Base-by-base conservation (phyloP, 2,113 vertebrate species). In the Dasyornis broadbenti region DNA sequence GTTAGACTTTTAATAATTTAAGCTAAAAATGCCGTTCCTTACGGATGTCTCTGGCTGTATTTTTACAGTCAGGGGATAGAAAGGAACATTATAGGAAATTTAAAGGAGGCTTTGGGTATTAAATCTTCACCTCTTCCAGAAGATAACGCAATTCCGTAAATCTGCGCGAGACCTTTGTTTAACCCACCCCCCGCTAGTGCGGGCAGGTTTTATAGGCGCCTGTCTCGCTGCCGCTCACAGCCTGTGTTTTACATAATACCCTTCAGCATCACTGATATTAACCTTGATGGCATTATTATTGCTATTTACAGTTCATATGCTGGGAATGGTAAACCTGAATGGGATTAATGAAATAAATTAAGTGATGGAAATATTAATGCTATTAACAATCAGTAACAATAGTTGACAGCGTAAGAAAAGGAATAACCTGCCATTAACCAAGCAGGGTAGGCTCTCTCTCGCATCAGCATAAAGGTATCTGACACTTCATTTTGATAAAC, bases 261-360 rank as follows among this genome's bases (percentile, higher is more conserved):
- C 95, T 96, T 96, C 94, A 96, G 96, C 86, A 93, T 92, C 91
- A 37, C 75, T 87, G 97, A 96, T 94, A 95, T 90, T 94, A 96
- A 94, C 96, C 94, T 96, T 40, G 68, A 95, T 97, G 95, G 92
- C 92, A 94, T 96, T 96, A 91, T 96, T 97, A 96, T 92, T 96
- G 97, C 96, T 97, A 69, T 97, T 97, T 97, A 96, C 93, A 94
- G 89, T 94, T 97, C 78, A 54, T 80, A 79, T 86, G 96, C 92
- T 96, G 95, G 95, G 47, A 94, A 97, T 75, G 86, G 94, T 95
- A 96, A 97, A 94, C 87, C 73, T 22, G 65, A 96, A 94, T 94
- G 87, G 93, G 94, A 94, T 98, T 97, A 97, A 98, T 97, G 96
- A 97, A 97, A 96, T 95, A 97, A 97, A 97, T 96, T 95, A 97